Evolutionary conservation across 2,888 invertebrate species (phyloP).

Genomic region (Eurois occulta): DNA sequence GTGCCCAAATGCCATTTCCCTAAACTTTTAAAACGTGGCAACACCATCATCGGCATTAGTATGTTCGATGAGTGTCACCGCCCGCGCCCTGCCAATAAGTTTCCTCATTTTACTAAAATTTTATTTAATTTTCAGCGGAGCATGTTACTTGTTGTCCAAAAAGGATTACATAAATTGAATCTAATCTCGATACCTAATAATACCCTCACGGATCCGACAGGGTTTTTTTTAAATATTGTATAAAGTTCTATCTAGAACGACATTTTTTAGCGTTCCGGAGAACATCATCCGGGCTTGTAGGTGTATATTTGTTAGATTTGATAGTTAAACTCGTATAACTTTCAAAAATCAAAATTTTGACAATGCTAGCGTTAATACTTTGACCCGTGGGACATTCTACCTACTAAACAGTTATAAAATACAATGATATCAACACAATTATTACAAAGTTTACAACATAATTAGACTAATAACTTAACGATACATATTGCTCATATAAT

Average conservation of each 20-base stretch:
- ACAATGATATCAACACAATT: constrained; percentile 16
- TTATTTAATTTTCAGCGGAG: too few relatives aligned
- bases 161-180: too few relatives aligned
- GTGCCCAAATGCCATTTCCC: too few relatives aligned
- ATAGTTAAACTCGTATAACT: not conserved
- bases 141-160: too few relatives aligned
- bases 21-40: too few relatives aligned
- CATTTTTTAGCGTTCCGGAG: not conserved
- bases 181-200: too few relatives aligned
- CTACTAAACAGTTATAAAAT: not conserved
- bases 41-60: too few relatives aligned
- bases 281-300: not conserved
- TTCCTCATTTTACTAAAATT: too few relatives aligned
- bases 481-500: constrained; percentile 7
- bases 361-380: not conserved
- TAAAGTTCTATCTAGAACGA: not conserved
- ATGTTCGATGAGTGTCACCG: too few relatives aligned
- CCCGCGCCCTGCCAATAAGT: too few relatives aligned
- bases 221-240: too few relatives aligned
- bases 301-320: not conserved
- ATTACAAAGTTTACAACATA: constrained; percentile 14
- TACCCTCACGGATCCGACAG: too few relatives aligned
- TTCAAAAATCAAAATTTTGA: not conserved
- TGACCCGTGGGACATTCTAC: not conserved
- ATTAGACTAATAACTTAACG: constrained; percentile 22